These are phyloP conservation scores for Athene noctua DNA, from an alignment of 2,113 vertebrate species.

Conservation along the genomic window DNA sequence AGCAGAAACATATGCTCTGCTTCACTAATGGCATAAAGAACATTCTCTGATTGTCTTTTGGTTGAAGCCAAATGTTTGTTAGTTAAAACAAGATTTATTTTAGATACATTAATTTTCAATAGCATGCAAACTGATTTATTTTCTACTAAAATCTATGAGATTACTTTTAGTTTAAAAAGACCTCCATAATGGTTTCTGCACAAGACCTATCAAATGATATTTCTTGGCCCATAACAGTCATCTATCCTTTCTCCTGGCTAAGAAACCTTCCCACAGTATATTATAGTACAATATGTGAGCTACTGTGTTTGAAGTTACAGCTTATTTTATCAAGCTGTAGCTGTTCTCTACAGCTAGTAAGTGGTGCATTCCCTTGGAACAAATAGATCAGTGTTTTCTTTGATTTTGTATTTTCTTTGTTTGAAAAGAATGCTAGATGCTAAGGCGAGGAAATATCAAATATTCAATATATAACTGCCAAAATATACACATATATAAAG, in stretches of 20 bases:
- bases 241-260: constrained; percentile 23
- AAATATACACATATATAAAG: background rate
- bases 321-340: constrained; percentile 18
- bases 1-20: constrained; percentile 62
- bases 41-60: constrained; percentile 31
- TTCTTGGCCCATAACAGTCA: background rate
- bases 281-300: background rate
- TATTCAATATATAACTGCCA: background rate
- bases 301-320: constrained; percentile 21
- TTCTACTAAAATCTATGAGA: constrained; percentile 42
- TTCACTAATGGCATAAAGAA: constrained; percentile 50
- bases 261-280: constrained; percentile 20
- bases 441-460: constrained; percentile 38
- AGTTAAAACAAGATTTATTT: constrained; percentile 61
- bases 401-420: background rate
- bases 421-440: constrained; percentile 28
- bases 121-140: constrained; percentile 46
- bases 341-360: constrained; percentile 22
- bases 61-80: constrained; percentile 53
- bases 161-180: constrained; percentile 53
- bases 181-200: constrained; percentile 45
- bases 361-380: background rate
- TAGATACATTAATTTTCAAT: constrained; percentile 53
- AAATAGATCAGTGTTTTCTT: constrained; percentile 3
- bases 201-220: constrained; percentile 11